A percentile compares a stretch with the other conserved stretches of the same genome.
phyloP scores from a whole-genome alignment of 2,888 invertebrate genomes.

The Calliphora vomitoria region DNA sequence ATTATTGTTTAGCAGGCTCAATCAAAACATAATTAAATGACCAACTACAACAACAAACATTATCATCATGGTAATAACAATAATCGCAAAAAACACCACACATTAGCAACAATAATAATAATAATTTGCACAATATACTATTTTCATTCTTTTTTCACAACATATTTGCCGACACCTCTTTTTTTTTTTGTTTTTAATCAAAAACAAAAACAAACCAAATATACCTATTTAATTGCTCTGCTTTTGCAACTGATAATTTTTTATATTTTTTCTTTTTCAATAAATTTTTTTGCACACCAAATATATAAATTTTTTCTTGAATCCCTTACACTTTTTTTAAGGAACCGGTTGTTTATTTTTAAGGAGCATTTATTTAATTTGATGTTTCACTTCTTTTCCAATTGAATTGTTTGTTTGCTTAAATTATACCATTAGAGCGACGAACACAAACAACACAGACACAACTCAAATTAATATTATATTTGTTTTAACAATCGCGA shows the following conservation, averaged over 20 bases:
- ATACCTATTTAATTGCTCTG: slow-evolving; percentile 33
- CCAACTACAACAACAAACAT: slow-evolving; percentile 23
- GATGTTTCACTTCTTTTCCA: slow-evolving; percentile 28
- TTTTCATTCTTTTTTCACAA: slow-evolving; percentile 52
- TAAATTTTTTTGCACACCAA: slow-evolving; percentile 35
- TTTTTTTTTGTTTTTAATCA: slow-evolving; percentile 41
- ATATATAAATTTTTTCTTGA: slow-evolving; percentile 35
- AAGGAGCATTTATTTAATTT: slow-evolving; percentile 46
- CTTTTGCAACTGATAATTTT: slow-evolving; percentile 67
- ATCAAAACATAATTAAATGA: slow-evolving; percentile 21
- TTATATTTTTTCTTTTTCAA: slow-evolving; percentile 20
- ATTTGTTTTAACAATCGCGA: slow-evolving; percentile 3
- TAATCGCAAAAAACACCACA: slow-evolving; percentile 4
- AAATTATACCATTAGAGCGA: neutral
- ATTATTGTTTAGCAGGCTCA: neutral
- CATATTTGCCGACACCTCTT: slow-evolving; percentile 48
- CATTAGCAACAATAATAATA: slow-evolving; percentile 13
- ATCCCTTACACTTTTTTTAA: slow-evolving; percentile 21
- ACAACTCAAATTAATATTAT: slow-evolving; percentile 4
- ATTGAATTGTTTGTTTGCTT: slow-evolving; percentile 42
- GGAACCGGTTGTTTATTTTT: slow-evolving; percentile 71
- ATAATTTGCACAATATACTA: slow-evolving; percentile 42
- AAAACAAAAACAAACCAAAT: slow-evolving; percentile 18
- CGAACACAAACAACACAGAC: neutral
- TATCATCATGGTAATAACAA: slow-evolving; percentile 5